A percentile compares a stretch with the other conserved stretches of the same genome.
Conservation (phyloP, 2,888 invertebrate species). For the Cerastis rubricosa region DNA sequence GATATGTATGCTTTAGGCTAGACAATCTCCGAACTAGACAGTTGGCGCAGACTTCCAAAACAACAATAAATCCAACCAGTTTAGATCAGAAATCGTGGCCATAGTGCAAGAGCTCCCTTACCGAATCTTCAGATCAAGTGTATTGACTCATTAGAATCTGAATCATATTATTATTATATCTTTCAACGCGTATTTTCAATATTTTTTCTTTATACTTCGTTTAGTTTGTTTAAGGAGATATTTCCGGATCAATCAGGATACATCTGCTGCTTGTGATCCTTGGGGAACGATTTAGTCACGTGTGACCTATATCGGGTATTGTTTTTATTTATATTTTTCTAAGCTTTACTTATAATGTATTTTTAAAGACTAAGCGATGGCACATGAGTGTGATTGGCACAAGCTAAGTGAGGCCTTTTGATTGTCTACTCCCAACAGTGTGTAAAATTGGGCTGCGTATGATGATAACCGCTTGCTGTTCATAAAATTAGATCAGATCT, state of each 20-base stretch:
- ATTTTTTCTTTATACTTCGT: constrained; percentile 35
- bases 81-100: background rate
- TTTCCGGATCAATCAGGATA: constrained; percentile 42
- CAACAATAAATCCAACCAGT: constrained; percentile 8
- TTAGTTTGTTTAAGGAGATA: constrained; percentile 15
- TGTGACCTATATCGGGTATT: constrained; percentile 3
- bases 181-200: constrained; percentile 26
- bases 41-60: background rate
- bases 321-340: background rate
- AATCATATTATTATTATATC: constrained; percentile 36
- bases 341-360: background rate
- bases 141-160: constrained; percentile 33
- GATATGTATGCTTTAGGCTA: constrained; percentile 8
- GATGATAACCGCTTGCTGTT: no score
- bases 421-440: background rate
- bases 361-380: background rate
- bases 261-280: constrained; percentile 22
- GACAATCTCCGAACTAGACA: background rate
- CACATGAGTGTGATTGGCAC: background rate
- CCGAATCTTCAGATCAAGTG: constrained; percentile 30
- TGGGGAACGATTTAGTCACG: constrained; percentile 17
- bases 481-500: no score
- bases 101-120: constrained; percentile 1
- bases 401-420: background rate
- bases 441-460: background rate